Evolutionary conservation across 2,888 invertebrate species (phyloP), one percentile per base, ranked within the genome.

Genomic region (Dugesia japonica): DNA sequence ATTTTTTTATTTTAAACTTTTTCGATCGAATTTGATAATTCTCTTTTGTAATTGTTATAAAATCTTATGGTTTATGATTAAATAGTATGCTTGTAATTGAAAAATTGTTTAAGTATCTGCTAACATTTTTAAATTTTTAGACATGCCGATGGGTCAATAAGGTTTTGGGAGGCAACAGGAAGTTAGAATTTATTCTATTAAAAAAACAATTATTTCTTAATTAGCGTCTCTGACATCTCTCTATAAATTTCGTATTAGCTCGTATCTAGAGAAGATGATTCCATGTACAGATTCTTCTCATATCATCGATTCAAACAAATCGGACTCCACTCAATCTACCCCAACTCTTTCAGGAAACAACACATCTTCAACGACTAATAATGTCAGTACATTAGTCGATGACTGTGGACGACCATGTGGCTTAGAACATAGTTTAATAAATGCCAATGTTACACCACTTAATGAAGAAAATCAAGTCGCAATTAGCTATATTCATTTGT

Each of bases 151-250:
- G 73, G 73, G 7, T 73, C 73, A 9, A 73, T 73, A 9, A 4
- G 73, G n/a, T 73, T 73, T 28, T 73, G 73, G 73, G 73, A 73
- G 17, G 73, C 26, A n/a, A 27, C 73, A 7, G 73, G 27, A n/a
- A 27, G 73, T 73, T 26, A 73, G 26, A n/a, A 9, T 7, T 27
- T 27, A 13, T 71, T 71, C 23, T 71, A 23, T 26, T 15, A n/a
- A 23, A 71, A 26, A 23, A 15, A 71, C 7, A 71, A 26, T 7
- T 13, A 23, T 20, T 71, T 71, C 13, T 71, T 13, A 13, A 13
- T 38, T 71, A 74, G 74, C 38, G 7, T 74, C 74, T 7, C 23
- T 74, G 38, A 74, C 38, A 7, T 42, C 74, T 20, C 42, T 74
- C 1, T 74, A 74, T 33, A 74, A 74, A 17, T 38, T 38, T 38